Evolutionary conservation across 2,888 invertebrate species (phyloP).

Genomic region (Pandemis heparana): DNA sequence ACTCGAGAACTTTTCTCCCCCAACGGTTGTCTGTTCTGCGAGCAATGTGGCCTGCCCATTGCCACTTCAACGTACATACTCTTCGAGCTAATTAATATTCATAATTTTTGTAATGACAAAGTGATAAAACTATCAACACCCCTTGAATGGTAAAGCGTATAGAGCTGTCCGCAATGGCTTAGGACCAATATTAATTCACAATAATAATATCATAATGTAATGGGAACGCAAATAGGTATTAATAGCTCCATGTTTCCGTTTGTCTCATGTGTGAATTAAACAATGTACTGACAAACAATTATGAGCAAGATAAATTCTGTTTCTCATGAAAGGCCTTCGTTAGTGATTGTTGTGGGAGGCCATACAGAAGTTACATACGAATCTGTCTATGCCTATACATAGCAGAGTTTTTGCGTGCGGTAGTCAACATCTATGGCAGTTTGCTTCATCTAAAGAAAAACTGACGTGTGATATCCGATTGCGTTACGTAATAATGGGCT

Average conservation of each 20-base stretch:
- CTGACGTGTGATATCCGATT: constrained; percentile 13
- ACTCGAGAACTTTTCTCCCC: no score
- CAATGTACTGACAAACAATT: constrained; percentile 41
- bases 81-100: no score
- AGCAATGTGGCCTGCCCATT: no score
- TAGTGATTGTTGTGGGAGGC: constrained; percentile 28
- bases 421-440: constrained; percentile 32
- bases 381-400: neutral
- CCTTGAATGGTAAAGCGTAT: neutral
- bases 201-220: constrained; percentile 1
- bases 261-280: constrained; percentile 22
- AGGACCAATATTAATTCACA: neutral
- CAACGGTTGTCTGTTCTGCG: no score
- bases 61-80: no score
- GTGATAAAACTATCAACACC: neutral
- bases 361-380: constrained; percentile 25
- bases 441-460: constrained; percentile 31
- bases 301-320: constrained; percentile 29
- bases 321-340: constrained; percentile 40
- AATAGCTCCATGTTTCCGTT: constrained; percentile 25
- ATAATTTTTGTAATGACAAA: neutral
- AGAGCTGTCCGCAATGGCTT: neutral
- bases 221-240: constrained; percentile 9
- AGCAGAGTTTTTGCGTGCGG: constrained; percentile 20
- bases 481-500: neutral